Evolutionary conservation across 2,113 vertebrate species (phyloP).

Genomic region (Gobius niger): DNA sequence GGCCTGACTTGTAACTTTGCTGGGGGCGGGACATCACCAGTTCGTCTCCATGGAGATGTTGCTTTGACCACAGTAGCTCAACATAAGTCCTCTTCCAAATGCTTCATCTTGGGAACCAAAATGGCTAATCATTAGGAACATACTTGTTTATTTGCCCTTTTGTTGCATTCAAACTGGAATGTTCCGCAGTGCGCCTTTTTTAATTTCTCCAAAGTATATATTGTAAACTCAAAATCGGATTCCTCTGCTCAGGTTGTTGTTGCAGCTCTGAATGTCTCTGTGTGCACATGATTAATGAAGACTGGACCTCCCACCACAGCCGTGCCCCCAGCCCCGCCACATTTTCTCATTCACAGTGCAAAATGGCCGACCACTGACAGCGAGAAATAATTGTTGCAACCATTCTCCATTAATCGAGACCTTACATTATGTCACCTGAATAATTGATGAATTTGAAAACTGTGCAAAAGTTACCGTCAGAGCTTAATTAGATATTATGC

Average conservation of each 20-base stretch:
- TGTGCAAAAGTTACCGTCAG: neutral
- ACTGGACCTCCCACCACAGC: constrained; percentile 29
- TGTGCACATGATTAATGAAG: constrained; percentile 24
- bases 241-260: neutral
- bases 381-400: neutral
- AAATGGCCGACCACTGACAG: constrained; percentile 47
- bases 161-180: too few relatives aligned
- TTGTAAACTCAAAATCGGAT: neutral
- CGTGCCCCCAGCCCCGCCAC: constrained; percentile 14
- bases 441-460: constrained; percentile 5
- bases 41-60: too few relatives aligned
- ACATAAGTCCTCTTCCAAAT: too few relatives aligned
- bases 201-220: too few relatives aligned
- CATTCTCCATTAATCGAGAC: neutral
- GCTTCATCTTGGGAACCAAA: too few relatives aligned
- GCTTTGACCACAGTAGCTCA: too few relatives aligned
- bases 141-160: too few relatives aligned
- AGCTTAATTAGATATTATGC: neutral
- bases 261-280: constrained; percentile 3
- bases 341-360: constrained; percentile 36
- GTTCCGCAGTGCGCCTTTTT: too few relatives aligned
- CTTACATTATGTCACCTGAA: neutral
- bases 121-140: too few relatives aligned
- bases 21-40: too few relatives aligned
- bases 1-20: too few relatives aligned